A percentile compares a stretch with the other conserved stretches of the same genome.
These are phyloP conservation scores for Engystomops pustulosus DNA, from an alignment of 2,113 vertebrate genomes.

Conservation along the genomic window DNA sequence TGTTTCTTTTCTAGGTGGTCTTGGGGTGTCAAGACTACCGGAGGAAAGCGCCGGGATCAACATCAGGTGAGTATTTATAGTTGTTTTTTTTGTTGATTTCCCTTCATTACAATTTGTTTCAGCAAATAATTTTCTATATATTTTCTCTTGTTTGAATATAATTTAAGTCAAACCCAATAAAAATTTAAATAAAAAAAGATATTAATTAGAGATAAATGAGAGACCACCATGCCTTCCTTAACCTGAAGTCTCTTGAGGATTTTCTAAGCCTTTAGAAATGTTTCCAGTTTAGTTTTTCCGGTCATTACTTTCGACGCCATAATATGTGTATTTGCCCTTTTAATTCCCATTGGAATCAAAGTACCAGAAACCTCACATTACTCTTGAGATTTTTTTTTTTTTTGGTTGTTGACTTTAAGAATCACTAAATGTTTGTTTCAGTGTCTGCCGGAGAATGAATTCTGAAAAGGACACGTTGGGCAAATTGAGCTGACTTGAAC, in stretches of 20 bases:
- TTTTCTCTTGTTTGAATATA: too few species aligned
- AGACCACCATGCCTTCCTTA: not conserved
- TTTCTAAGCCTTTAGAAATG: not conserved
- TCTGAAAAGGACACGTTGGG: slow-evolving; percentile 36
- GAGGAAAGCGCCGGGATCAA: too few species aligned
- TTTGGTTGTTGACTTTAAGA: not conserved
- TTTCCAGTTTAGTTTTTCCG: not conserved
- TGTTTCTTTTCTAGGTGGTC: too few species aligned
- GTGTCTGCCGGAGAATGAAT: slow-evolving; percentile 16
- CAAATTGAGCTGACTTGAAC: slow-evolving; percentile 46
- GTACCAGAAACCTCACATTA: not conserved
- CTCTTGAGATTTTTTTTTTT: slow-evolving; percentile 26
- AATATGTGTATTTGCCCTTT: slow-evolving; percentile 14
- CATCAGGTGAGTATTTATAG: too few species aligned
- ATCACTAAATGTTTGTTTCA: slow-evolving; percentile 30
- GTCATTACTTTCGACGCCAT: not conserved
- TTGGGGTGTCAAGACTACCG: too few species aligned
- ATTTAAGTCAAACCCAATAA: too few species aligned
- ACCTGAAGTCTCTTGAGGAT: not conserved
- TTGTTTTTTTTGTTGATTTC: too few species aligned
- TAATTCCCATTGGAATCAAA: not conserved
- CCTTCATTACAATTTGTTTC: too few species aligned
- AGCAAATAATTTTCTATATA: too few species aligned
- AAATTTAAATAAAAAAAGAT: too few species aligned
- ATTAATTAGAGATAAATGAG: not conserved